phyloP scores from a whole-genome alignment of 2,888 invertebrate species.

The Dynastes hyllus region DNA sequence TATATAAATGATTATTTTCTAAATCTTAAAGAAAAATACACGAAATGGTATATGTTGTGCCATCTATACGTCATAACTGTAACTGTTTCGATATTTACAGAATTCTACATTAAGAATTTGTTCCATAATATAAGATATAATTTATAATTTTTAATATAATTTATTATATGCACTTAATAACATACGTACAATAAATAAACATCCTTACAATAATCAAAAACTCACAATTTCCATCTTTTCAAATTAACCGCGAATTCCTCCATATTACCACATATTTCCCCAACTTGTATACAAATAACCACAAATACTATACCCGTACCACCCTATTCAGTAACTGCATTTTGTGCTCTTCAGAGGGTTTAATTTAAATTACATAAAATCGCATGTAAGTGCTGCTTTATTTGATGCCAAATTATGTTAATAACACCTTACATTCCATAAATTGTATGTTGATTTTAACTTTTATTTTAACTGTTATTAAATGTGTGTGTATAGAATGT shows the following conservation, averaged over 20 bases:
- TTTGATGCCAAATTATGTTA: background rate
- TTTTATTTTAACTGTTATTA: background rate
- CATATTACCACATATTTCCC: background rate
- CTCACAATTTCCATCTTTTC: background rate
- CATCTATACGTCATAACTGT: too few species aligned
- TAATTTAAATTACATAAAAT: constrained; percentile 23
- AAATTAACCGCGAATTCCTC: background rate
- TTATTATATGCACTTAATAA: too few species aligned
- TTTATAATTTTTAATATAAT: too few species aligned
- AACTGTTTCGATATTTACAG: too few species aligned
- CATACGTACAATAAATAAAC: too few species aligned
- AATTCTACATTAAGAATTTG: too few species aligned
- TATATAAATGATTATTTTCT: too few species aligned
- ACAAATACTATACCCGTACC: background rate
- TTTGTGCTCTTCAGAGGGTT: background rate
- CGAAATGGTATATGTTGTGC: too few species aligned
- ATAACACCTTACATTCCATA: background rate
- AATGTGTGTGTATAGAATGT: constrained; percentile 8
- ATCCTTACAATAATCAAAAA: too few species aligned
- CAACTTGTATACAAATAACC: too few species aligned
- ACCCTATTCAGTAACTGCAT: background rate
- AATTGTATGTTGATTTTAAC: constrained; percentile 23
- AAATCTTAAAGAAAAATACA: too few species aligned
- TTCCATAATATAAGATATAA: too few species aligned
- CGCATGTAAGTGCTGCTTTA: constrained; percentile 7